Base-by-base conservation (phyloP, 2,113 vertebrate species). In the Dendropsophus ebraccatus region DNA sequence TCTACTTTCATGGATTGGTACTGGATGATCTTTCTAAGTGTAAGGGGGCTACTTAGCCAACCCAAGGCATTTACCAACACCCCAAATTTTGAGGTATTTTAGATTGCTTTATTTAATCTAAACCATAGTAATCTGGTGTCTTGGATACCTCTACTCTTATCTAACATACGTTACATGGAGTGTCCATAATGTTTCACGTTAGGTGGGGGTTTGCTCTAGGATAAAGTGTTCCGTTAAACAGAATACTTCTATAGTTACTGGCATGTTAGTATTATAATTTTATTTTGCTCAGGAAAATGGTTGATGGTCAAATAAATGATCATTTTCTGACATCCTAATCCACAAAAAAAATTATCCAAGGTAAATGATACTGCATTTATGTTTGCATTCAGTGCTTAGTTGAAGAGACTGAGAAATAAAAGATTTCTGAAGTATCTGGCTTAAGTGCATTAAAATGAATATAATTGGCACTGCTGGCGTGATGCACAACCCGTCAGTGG, bases 401-500 rank as follows among this genome's bases (percentile, higher is more conserved):
- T 80, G 32, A 25, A 41, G 12, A 41, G 49, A 37, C 30, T 16
- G 4, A 12, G 23, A 60, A 62, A 60, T 45, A 62, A n/a, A 45
- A 60, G 35, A 41, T 25, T 60, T 80, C 41, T n/a, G 17, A 47
- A 65, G 35, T 25, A 47, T 25, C n/a, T 28, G 7, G 23, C 37
- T 65, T 81, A 16, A 65, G 56, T 81, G 37, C 58, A 81, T 62
- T 65, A 81, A 65, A 81, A 81, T 81, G 78, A 62, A 41, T 28
- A 23, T 47, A 81, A 81, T 81, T 65, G n/a, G 35, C 23, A 47
- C 56, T 28, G 37, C 56, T 45, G 77, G 77, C 23, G 23, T 17
- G 56, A 62, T 80, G 14, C 12, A 65, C 35, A 62, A 62, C 23
- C 17, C 35, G 23, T 81, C 56, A 45, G 35, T 41, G 58, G 41